phyloP scores from a whole-genome alignment of 1,140 invertebrate species.

The Pseudomyrmex dendroicus region DNA sequence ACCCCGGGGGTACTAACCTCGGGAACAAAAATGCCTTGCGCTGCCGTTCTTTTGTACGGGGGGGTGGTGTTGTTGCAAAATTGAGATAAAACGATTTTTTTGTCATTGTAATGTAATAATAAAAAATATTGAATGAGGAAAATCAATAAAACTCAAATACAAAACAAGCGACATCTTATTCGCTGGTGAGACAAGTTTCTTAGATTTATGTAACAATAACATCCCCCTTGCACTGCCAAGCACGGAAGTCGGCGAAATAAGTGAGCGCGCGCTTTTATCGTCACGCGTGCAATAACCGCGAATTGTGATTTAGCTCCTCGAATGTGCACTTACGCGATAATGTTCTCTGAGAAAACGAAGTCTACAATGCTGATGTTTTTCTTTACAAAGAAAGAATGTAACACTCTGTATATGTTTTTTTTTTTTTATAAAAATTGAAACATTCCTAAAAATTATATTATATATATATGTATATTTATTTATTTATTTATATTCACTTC shows the following conservation, averaged over 20 bases:
- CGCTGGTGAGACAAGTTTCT: not conserved
- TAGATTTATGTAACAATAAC: not conserved
- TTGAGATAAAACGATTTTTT: no score
- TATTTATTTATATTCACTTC: no score
- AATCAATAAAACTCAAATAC: not conserved
- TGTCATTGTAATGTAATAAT: no score
- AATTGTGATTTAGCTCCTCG: not conserved
- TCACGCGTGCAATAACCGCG: slow-evolving; percentile 11
- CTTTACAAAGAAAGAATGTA: no score
- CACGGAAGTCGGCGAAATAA: not conserved
- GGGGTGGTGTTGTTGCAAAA: no score
- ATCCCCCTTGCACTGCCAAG: not conserved
- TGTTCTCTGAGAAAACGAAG: not conserved
- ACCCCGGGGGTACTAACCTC: not conserved
- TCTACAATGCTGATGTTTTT: no score
- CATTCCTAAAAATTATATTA: no score
- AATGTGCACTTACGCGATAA: not conserved
- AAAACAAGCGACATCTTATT: not conserved
- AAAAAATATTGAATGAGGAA: no score
- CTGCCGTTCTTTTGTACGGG: no score
- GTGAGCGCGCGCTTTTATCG: not conserved
- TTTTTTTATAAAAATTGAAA: no score
- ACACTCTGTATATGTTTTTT: no score
- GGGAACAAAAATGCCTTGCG: slow-evolving; percentile 2
- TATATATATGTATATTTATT: no score